These are phyloP conservation scores for Sinocyclocheilus anshuiensis DNA, from an alignment of 2,113 vertebrate species.

Conservation along the genomic window DNA sequence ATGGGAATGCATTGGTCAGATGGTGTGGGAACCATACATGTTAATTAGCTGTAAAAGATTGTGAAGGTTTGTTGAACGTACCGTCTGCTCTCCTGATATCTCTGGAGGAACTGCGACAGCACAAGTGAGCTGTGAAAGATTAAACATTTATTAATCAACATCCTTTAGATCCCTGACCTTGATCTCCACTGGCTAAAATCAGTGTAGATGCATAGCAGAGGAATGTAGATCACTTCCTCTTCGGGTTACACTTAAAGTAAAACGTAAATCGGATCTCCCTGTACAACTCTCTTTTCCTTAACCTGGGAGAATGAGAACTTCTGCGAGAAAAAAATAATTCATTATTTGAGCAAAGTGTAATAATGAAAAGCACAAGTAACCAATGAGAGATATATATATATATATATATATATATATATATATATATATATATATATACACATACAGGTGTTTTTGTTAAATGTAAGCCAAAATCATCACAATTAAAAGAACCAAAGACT, in stretches of 20 bases:
- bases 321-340: background rate
- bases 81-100: slow-evolving; percentile 74
- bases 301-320: slow-evolving; percentile 67
- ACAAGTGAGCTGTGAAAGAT: slow-evolving; percentile 70
- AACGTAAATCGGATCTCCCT: slow-evolving; percentile 70
- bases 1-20: background rate
- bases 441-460: too few species aligned
- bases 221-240: too few species aligned
- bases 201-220: background rate
- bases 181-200: background rate
- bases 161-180: background rate
- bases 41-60: background rate
- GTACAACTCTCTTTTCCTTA: slow-evolving; percentile 78
- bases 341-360: background rate
- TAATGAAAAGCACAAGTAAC: background rate
- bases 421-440: too few species aligned
- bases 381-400: too few species aligned
- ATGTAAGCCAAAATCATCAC: too few species aligned
- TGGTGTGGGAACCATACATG: background rate
- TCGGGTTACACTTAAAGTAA: background rate
- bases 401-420: too few species aligned
- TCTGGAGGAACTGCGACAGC: slow-evolving; percentile 75
- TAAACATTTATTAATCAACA: background rate
- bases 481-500: too few species aligned
- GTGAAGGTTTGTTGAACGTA: slow-evolving; percentile 59